Base-by-base conservation (phyloP, 1,140 invertebrate genomes). In the Drosophila pallidifrons region DNA sequence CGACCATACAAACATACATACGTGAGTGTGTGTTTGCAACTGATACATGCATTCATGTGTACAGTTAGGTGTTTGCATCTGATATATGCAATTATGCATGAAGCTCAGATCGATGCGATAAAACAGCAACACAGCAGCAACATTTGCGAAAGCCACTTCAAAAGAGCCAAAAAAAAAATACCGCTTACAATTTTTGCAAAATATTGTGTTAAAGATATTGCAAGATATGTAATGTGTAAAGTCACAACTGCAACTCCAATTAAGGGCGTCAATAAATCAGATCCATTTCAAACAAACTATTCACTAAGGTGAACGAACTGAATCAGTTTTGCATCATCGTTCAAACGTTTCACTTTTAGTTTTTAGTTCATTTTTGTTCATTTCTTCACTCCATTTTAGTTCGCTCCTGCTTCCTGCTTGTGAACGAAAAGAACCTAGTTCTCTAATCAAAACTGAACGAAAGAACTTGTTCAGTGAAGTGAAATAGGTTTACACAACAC, bases 31-130 rank as follows among this genome's bases (percentile, higher is more conserved):
- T 81, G 79, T 82, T 76, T 71, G 64, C 72, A 77, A 70, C 79
- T 82, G 79, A 88, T 87, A 75, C 75, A 82, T 88, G 80, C 80
- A 82, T 46, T 64, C 49, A 30, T 60, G 46, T 74, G 72, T 79
- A 79, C 83, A 82, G 83, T 87, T 87, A 86, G 82, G 77, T 82
- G 83, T 82, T 83, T 73, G 73, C 70, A 80, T 75, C 80, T 83
- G 80, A 88, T 87, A 78, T 80, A 80, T 88, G 83, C 83, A 87
- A 87, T 87, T 87, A 87, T 88, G 85, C 85, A 77, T 83, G 83
- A 78, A 64, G 83, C 55, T 67, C 54, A 71, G 79, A 81, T 82
- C 77, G 43, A 64, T 46, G 45, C 47, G 74, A 76, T 76, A 76
- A 76, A 35, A 61, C 74, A 43, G 41, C 57, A 59, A 1, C 41